These are phyloP conservation scores for Nyctibius bracteatus DNA, from an alignment of 2,113 vertebrate species.

Conservation along the genomic window DNA sequence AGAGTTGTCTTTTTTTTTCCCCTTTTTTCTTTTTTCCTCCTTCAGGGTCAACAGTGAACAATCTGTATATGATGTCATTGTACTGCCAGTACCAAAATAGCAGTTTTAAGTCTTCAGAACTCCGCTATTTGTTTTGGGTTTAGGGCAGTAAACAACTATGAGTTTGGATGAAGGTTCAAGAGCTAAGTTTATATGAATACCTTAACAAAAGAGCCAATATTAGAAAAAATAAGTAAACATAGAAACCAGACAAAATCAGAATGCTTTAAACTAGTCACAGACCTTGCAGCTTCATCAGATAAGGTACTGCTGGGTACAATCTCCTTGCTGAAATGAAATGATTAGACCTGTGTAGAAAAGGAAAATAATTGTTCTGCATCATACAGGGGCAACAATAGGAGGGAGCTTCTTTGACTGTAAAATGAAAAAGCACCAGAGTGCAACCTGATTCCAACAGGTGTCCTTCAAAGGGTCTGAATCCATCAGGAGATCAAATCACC, in stretches of 20 bases:
- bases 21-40: neutral
- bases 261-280: neutral
- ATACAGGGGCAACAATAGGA: neutral
- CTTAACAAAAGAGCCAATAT: neutral
- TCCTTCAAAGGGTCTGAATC: neutral
- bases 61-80: neutral
- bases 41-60: neutral
- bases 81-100: neutral
- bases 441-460: neutral
- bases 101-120: neutral
- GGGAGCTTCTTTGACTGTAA: neutral
- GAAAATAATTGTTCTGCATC: neutral
- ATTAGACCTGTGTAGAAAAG: neutral
- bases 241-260: neutral
- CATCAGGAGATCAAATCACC: neutral
- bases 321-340: neutral
- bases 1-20: neutral
- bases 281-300: neutral
- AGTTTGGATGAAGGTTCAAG: neutral
- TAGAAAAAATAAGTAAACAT: neutral
- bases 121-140: neutral
- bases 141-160: neutral
- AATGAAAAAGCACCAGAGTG: neutral
- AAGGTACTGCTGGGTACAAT: neutral
- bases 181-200: neutral